phyloP scores from a whole-genome alignment of 1,140 invertebrate genomes.

The Macrocentrus cingulum region DNA sequence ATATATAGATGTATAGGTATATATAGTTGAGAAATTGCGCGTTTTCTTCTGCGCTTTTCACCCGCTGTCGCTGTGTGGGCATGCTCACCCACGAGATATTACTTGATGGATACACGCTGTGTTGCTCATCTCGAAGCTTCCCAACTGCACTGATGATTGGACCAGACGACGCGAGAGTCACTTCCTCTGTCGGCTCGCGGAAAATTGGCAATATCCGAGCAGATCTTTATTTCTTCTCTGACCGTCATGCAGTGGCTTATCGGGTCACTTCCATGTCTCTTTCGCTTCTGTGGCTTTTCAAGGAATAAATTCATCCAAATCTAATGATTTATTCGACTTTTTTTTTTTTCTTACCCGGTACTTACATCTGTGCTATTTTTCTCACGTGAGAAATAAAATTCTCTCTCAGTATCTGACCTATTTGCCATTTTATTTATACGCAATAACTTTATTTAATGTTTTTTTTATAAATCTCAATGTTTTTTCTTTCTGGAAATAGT shows the following conservation, averaged over 20 bases:
- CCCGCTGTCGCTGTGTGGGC: not conserved
- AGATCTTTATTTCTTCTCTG: conserved; percentile 40
- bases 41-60: conserved; percentile 9
- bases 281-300: not conserved
- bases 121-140: conserved; percentile 4
- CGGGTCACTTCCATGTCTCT: not conserved
- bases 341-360: not conserved
- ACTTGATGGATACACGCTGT: too few species aligned
- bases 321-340: conserved; percentile 8
- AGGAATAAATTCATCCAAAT: conserved; percentile 17
- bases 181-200: conserved; percentile 35
- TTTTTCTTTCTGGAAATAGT: too few species aligned
- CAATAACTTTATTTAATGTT: too few species aligned
- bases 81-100: too few species aligned
- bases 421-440: too few species aligned
- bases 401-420: too few species aligned
- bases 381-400: too few species aligned
- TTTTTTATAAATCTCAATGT: too few species aligned
- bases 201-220: conserved; percentile 50
- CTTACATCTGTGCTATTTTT: too few species aligned
- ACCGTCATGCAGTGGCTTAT: conserved; percentile 12
- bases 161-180: conserved; percentile 14
- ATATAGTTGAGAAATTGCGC: conserved; percentile 13
- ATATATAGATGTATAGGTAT: not conserved
- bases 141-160: conserved; percentile 18